Evolutionary conservation across 2,113 vertebrate species (phyloP).

Genomic region (Cichladusa arquata): DNA sequence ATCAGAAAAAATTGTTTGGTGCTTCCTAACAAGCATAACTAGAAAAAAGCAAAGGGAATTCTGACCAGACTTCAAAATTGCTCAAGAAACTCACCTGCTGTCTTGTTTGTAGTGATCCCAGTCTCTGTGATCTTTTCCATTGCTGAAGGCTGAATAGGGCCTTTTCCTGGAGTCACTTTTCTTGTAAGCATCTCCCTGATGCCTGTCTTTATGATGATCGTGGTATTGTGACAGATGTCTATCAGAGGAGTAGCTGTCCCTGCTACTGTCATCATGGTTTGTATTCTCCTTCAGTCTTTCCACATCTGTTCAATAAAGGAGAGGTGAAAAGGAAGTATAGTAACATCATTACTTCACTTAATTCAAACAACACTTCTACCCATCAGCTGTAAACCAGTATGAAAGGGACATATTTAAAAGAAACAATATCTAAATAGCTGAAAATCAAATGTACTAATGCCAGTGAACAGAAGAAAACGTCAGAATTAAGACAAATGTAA

Average conservation of each 20-base stretch:
- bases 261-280: slow-evolving; percentile 95
- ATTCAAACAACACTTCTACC: not conserved
- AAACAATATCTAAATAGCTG: not conserved
- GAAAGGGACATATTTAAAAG: not conserved
- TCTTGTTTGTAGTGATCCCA: slow-evolving; percentile 93
- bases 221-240: slow-evolving; percentile 83
- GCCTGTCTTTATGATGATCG: slow-evolving; percentile 88
- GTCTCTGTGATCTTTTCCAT: slow-evolving; percentile 95
- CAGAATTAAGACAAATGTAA: not conserved
- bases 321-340: not conserved
- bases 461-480: not conserved
- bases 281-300: slow-evolving; percentile 89
- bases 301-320: slow-evolving; percentile 77
- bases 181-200: slow-evolving; percentile 83
- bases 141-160: slow-evolving; percentile 90
- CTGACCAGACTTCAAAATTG: not conserved
- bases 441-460: not conserved
- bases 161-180: slow-evolving; percentile 90
- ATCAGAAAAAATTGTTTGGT: not conserved
- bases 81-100: slow-evolving; percentile 68
- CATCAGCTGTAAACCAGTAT: not conserved
- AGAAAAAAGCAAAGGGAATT: not conserved
- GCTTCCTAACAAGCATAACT: not conserved
- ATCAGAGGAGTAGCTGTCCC: slow-evolving; percentile 96
- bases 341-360: not conserved